A percentile compares a stretch with the other conserved stretches of the same genome.
Evolutionary conservation across 2,113 vertebrate genomes (phyloP).

Genomic region (Paramormyrops kingsleyae): DNA sequence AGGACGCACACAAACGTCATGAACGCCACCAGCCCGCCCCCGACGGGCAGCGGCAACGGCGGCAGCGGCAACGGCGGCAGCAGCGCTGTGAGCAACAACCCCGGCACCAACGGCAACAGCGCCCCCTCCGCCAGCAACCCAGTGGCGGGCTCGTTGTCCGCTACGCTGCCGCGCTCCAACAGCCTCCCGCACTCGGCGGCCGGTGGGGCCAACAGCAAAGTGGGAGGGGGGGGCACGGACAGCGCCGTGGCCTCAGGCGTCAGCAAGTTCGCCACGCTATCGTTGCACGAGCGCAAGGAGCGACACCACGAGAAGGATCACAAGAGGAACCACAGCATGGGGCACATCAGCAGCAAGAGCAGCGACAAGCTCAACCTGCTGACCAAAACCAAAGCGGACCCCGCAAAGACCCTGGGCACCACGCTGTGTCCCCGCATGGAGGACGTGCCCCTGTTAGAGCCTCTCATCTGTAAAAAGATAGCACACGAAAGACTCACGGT

Average conservation of each 20-base stretch:
- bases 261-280: slow-evolving; percentile 94
- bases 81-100: slow-evolving; percentile 21
- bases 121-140: slow-evolving; percentile 50
- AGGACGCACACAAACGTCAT: slow-evolving; percentile 98
- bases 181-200: slow-evolving; percentile 86
- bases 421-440: slow-evolving; percentile 92
- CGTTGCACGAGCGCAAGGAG: slow-evolving; percentile 92
- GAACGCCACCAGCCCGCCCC: slow-evolving; percentile 78
- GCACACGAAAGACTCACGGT: slow-evolving; percentile 98
- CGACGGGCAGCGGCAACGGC: slow-evolving; percentile 52
- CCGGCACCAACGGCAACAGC: slow-evolving; percentile 58
- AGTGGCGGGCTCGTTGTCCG: slow-evolving; percentile 72
- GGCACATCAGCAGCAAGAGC: slow-evolving; percentile 99
- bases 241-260: slow-evolving; percentile 82
- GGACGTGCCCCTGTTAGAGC: slow-evolving; percentile 94
- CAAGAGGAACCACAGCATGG: slow-evolving; percentile 99
- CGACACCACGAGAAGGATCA: slow-evolving; percentile 92
- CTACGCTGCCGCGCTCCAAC: slow-evolving; percentile 89
- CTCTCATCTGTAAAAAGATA: slow-evolving; percentile 98
- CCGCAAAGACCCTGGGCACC: slow-evolving; percentile 91
- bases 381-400: slow-evolving; percentile 79
- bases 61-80: slow-evolving; percentile 52
- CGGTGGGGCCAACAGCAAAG: slow-evolving; percentile 77
- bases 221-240: slow-evolving; percentile 74
- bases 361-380: slow-evolving; percentile 93